These are phyloP conservation scores for Erpetoichthys calabaricus DNA, from an alignment of 2,797 vertebrate genomes.

Conservation along the genomic window DNA sequence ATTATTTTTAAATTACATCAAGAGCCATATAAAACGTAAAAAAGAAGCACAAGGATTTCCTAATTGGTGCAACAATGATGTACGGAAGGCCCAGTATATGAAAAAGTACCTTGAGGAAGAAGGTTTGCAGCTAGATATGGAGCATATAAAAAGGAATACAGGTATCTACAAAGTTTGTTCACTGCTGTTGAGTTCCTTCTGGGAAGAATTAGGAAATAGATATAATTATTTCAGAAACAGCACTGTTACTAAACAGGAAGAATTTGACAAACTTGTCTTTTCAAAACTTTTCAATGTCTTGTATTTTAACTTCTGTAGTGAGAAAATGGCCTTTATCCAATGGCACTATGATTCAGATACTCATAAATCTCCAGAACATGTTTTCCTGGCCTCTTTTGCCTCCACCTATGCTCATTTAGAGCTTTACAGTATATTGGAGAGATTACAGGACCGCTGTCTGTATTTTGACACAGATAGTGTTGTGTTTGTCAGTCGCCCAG, in stretches of 20 bases:
- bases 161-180: not conserved
- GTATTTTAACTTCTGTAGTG: not conserved
- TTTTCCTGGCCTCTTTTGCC: constrained; percentile 1
- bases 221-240: not conserved
- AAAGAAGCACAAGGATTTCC: constrained; percentile 1
- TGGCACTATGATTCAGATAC: not conserved
- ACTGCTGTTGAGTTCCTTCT: not conserved
- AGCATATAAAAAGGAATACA: not conserved
- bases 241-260: not conserved
- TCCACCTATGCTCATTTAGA: not conserved
- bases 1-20: constrained; percentile 4
- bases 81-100: not conserved
- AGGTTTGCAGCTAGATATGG: not conserved
- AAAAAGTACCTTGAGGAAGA: not conserved
- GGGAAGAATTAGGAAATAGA: not conserved
- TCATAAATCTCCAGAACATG: not conserved
- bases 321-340: not conserved
- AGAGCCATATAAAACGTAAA: not conserved
- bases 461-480: not conserved
- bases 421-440: not conserved
- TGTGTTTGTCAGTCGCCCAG: not conserved
- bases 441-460: not conserved
- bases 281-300: not conserved
- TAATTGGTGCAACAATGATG: not conserved
- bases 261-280: not conserved